Evolutionary conservation across 2,113 vertebrate genomes (phyloP).

Genomic region (Diglossa brunneiventris): DNA sequence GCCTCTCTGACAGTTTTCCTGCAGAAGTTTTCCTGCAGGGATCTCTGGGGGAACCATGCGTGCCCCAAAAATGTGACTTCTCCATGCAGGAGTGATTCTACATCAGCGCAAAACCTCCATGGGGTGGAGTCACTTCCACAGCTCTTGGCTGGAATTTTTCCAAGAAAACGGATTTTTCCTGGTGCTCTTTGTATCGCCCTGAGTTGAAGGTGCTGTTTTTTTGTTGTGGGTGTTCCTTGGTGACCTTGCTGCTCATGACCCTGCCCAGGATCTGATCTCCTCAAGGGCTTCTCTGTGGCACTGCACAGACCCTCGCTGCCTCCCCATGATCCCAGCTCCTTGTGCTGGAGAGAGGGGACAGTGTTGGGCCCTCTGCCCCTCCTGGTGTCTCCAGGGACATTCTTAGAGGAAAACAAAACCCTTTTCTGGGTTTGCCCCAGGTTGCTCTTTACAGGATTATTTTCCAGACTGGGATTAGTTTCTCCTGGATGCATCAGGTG

Average conservation of each 20-base stretch:
- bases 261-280: background rate
- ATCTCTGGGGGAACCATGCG: background rate
- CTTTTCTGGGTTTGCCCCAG: background rate
- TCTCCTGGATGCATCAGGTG: background rate
- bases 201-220: background rate
- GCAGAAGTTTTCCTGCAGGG: background rate
- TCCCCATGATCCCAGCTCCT: background rate
- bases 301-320: accelerated
- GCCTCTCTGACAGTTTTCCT: background rate
- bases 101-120: background rate
- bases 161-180: background rate
- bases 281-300: accelerated
- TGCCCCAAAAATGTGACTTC: background rate
- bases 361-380: background rate
- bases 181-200: background rate
- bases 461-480: background rate
- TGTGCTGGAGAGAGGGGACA: background rate
- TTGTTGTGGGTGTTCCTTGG: background rate
- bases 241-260: accelerated
- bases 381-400: background rate
- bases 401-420: background rate
- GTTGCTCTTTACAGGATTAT: background rate
- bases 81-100: background rate
- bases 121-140: background rate
- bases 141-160: background rate